Evolutionary conservation across 2,113 vertebrate genomes (phyloP).

Genomic region (Datnioides undecimradiatus): DNA sequence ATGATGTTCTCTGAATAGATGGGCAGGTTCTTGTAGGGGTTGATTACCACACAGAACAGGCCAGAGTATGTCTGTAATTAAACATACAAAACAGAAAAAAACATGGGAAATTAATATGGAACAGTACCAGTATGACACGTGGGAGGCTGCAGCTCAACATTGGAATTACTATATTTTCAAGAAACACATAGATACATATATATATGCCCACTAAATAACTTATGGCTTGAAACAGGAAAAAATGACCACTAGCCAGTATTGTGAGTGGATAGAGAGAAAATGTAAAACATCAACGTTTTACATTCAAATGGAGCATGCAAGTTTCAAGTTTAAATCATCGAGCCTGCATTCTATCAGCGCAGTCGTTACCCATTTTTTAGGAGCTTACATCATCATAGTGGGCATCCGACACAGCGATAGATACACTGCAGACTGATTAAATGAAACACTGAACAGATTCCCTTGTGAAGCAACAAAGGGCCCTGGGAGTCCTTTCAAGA

Average conservation of each 20-base stretch:
- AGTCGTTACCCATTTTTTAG: slow-evolving; percentile 28
- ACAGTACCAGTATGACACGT: background rate
- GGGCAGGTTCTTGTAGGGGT: slow-evolving; percentile 86
- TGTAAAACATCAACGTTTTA: background rate
- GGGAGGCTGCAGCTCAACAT: background rate
- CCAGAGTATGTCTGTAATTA: slow-evolving; percentile 81
- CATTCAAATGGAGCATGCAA: background rate
- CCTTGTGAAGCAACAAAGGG: slow-evolving; percentile 11
- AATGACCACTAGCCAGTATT: background rate
- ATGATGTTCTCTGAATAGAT: slow-evolving; percentile 86
- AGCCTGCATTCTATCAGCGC: slow-evolving; percentile 38
- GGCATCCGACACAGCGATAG: slow-evolving; percentile 33
- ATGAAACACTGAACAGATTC: slow-evolving; percentile 39
- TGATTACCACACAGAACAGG: slow-evolving; percentile 85
- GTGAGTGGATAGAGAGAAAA: slow-evolving; percentile 5
- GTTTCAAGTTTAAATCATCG: slow-evolving; percentile 25
- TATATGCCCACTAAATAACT: no score
- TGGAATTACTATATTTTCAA: background rate
- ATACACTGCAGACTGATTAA: slow-evolving; percentile 25
- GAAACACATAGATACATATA: background rate
- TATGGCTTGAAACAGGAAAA: background rate
- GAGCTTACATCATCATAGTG: slow-evolving; percentile 36
- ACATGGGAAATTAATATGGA: background rate
- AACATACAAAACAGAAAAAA: slow-evolving; percentile 24
- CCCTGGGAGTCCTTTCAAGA: background rate